A percentile compares a stretch with the other conserved stretches of the same genome.
These are phyloP conservation scores for Apolygus lucorum DNA, from an alignment of 1,140 invertebrate species.

Conservation along the genomic window DNA sequence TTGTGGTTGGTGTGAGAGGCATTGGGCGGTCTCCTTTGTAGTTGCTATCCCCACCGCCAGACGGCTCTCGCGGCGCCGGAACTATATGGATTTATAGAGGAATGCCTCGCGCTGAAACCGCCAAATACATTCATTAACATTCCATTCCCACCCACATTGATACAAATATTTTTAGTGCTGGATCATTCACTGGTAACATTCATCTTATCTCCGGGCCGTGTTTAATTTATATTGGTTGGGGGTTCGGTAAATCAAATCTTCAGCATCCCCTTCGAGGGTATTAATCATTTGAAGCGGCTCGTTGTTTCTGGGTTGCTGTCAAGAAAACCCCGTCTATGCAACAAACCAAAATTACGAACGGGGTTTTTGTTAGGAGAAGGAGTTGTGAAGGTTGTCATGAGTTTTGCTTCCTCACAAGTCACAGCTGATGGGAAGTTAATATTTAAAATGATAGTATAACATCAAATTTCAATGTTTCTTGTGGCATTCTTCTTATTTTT, in stretches of 20 bases:
- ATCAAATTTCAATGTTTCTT: too few species aligned
- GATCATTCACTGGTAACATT: conserved; percentile 10
- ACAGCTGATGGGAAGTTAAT: too few species aligned
- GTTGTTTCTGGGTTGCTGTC: too few species aligned
- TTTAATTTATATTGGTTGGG: neutral
- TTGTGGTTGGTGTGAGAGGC: conserved; percentile 1
- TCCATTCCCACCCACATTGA: conserved; percentile 15
- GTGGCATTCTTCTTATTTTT: too few species aligned
- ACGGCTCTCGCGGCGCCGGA: conserved; percentile 18
- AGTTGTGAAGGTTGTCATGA: too few species aligned
- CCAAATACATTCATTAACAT: conserved; percentile 23
- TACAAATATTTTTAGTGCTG: conserved; percentile 17
- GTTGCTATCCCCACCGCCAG: neutral
- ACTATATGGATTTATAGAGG: conserved; percentile 18
- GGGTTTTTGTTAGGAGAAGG: too few species aligned
- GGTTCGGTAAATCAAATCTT: neutral
- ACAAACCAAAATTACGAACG: too few species aligned
- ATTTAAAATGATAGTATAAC: too few species aligned
- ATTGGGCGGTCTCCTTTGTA: conserved; percentile 3
- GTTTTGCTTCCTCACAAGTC: too few species aligned
- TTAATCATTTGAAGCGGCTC: neutral
- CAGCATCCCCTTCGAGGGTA: neutral
- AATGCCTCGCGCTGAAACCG: conserved; percentile 2
- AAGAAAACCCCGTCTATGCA: too few species aligned
- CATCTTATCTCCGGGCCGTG: neutral